Evolutionary conservation across 2,113 vertebrate species (phyloP).

Genomic region (Mobula birostris): DNA sequence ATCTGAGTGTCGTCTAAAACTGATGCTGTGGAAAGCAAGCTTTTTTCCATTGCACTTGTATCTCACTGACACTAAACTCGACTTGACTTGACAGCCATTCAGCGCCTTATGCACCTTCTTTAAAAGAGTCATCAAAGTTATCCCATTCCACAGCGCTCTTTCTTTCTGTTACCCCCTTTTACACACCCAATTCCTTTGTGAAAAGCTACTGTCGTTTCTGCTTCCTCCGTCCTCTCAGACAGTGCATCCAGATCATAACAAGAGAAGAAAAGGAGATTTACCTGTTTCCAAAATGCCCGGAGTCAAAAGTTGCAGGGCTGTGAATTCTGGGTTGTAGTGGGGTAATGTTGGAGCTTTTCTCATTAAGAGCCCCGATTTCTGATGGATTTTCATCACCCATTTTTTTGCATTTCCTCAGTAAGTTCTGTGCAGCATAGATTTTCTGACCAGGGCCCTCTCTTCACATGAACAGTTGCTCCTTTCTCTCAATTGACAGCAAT

Average conservation of each 20-base stretch:
- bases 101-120: not conserved
- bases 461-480: conserved; percentile 24
- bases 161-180: not conserved
- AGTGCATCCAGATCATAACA: not conserved
- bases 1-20: no score
- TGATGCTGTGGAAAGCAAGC: no score
- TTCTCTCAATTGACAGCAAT: conserved; percentile 29
- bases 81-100: not conserved
- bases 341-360: not conserved
- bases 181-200: not conserved
- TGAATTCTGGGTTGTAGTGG: not conserved
- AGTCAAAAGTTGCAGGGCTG: not conserved
- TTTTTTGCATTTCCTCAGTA: not conserved
- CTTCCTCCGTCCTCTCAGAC: not conserved
- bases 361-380: not conserved
- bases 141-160: not conserved
- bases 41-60: no score
- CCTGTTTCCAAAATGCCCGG: not conserved
- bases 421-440: conserved; percentile 30
- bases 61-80: no score
- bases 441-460: conserved; percentile 8
- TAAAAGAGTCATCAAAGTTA: not conserved
- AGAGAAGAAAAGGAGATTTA: conserved; percentile 2
- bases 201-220: not conserved
- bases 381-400: not conserved